A percentile compares a stretch with the other conserved stretches of the same genome.
These are phyloP conservation scores for Colostygia pectinataria DNA, from an alignment of 2,888 invertebrate species.

Conservation along the genomic window DNA sequence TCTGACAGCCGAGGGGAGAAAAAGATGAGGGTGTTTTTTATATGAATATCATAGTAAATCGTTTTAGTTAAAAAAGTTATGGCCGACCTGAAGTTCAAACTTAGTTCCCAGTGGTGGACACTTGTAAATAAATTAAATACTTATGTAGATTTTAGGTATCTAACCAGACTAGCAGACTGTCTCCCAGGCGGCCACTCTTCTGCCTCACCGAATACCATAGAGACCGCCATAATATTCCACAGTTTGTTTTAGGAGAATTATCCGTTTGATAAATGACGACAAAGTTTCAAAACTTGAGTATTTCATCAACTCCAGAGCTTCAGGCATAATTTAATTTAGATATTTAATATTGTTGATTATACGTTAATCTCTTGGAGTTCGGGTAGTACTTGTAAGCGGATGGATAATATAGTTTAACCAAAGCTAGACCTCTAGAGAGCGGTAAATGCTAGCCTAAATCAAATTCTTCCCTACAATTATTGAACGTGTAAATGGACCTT, in stretches of 20 bases:
- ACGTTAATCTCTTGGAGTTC: constrained; percentile 36
- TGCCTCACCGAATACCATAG: not conserved
- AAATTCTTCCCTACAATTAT: not conserved
- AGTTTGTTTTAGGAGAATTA: constrained; percentile 24
- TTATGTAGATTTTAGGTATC: not conserved
- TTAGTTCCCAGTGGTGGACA: not conserved
- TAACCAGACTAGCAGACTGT: not conserved
- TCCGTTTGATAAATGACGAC: constrained; percentile 36
- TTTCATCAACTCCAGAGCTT: constrained; percentile 34
- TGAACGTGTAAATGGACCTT: too few relatives aligned
- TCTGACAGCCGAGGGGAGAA: too few relatives aligned
- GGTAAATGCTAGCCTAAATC: not conserved
- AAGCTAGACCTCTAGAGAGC: constrained; percentile 8
- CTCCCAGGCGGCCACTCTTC: not conserved
- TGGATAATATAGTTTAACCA: constrained; percentile 22
- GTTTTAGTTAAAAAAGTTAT: too few relatives aligned
- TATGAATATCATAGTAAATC: too few relatives aligned
- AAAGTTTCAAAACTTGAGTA: constrained; percentile 35
- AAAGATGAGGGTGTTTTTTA: too few relatives aligned
- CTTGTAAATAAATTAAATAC: not conserved
- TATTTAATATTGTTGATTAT: constrained; percentile 39
- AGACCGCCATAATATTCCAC: constrained; percentile 22
- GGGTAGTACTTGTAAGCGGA: constrained; percentile 26
- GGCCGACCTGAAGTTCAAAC: too few relatives aligned
- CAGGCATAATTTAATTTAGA: constrained; percentile 34